Conservation (phyloP, 2,797 vertebrate species). For the Xyrichtys novacula region DNA sequence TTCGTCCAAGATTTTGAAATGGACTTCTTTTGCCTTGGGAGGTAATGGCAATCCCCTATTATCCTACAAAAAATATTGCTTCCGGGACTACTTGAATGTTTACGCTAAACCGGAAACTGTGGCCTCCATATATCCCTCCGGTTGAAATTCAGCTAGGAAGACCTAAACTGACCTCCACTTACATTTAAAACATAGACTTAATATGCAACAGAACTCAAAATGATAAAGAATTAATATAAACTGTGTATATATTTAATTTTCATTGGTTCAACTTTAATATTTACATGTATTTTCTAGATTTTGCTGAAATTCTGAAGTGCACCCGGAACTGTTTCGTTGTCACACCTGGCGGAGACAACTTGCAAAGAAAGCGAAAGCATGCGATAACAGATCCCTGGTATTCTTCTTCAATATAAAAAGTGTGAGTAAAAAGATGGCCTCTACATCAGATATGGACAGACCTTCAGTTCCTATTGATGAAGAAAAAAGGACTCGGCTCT, state of each 20-base stretch:
- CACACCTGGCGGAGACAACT: slow-evolving; percentile 23
- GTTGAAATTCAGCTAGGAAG: not conserved
- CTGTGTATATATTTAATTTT: fast-evolving
- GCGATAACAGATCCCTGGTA: not conserved
- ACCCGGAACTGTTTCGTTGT: slow-evolving; percentile 47
- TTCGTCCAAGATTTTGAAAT: too few species aligned
- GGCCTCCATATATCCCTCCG: slow-evolving; percentile 41
- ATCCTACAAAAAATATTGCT: too few species aligned
- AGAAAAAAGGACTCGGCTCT: slow-evolving; percentile 76
- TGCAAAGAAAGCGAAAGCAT: not conserved
- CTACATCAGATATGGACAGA: slow-evolving; percentile 10
- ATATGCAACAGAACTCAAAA: not conserved
- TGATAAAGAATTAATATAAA: too few species aligned
- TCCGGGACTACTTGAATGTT: too few species aligned
- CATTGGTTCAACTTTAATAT: fast-evolving
- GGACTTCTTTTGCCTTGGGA: too few species aligned
- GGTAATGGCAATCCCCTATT: too few species aligned
- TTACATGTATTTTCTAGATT: not conserved
- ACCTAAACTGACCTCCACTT: not conserved
- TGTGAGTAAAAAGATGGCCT: slow-evolving; percentile 34
- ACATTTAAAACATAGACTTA: not conserved
- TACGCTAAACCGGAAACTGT: slow-evolving; percentile 54
- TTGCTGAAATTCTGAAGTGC: not conserved
- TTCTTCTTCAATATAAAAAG: not conserved
- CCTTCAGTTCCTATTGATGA: slow-evolving; percentile 61